Evolutionary conservation across 2,113 vertebrate genomes (phyloP).

Genomic region (Pomatorhinus ruficollis): DNA sequence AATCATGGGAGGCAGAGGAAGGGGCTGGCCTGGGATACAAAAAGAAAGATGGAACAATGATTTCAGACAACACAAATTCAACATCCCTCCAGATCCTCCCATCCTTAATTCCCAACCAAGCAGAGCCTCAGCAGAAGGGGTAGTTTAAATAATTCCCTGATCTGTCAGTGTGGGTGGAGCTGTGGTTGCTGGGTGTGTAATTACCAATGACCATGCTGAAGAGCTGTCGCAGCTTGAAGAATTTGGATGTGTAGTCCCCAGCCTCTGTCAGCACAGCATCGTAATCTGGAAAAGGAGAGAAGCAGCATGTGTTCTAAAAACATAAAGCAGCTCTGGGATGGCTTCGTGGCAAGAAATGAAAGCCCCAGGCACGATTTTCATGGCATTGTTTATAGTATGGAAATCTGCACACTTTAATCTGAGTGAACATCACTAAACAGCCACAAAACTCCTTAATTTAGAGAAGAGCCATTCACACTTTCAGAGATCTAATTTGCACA

Average conservation of each 20-base stretch:
- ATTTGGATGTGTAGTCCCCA: conserved; percentile 93
- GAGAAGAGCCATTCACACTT: neutral
- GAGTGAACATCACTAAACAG: neutral
- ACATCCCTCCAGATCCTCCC: neutral
- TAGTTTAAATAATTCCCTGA: neutral
- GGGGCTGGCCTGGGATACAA: conserved; percentile 57
- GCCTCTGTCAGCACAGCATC: conserved; percentile 91
- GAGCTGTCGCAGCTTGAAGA: conserved; percentile 84
- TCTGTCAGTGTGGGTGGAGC: neutral
- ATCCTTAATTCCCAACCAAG: neutral
- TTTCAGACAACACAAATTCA: neutral
- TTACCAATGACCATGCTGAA: conserved; percentile 82
- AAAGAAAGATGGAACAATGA: neutral
- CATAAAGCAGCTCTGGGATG: neutral
- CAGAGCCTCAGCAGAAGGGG: neutral
- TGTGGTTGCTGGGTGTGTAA: neutral
- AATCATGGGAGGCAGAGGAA: conserved; percentile 68
- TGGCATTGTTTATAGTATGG: neutral
- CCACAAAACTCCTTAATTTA: neutral
- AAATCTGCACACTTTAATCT: neutral
- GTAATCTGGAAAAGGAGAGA: conserved; percentile 85
- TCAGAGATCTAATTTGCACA: neutral
- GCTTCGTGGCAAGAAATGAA: neutral
- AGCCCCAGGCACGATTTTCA: neutral
- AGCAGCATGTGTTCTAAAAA: neutral